A percentile compares a stretch with the other conserved stretches of the same genome.
Conservation (phyloP, 2,888 invertebrate genomes). For the Troides aeacus region DNA sequence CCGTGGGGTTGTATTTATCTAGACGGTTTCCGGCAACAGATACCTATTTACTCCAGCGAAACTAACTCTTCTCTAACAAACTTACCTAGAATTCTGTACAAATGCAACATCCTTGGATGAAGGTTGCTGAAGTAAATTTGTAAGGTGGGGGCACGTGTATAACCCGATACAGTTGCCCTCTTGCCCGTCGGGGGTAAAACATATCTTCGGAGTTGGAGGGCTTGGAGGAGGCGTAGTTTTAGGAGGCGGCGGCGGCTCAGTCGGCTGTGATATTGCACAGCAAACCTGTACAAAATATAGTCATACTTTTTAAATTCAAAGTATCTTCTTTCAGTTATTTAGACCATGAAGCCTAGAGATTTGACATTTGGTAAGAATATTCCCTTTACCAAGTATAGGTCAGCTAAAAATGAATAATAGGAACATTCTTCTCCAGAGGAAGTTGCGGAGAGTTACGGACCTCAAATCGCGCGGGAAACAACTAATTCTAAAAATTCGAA, state of each 20-base stretch:
- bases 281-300: conserved; percentile 47
- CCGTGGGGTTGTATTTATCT: too few relatives aligned
- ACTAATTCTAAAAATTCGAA: too few relatives aligned
- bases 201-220: conserved; percentile 26
- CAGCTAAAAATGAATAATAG: too few relatives aligned
- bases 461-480: too few relatives aligned
- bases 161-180: conserved; percentile 43
- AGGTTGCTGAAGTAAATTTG: conserved; percentile 34
- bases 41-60: too few relatives aligned
- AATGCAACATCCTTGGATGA: conserved; percentile 28
- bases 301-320: background rate
- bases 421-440: too few relatives aligned
- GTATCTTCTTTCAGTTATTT: too few relatives aligned
- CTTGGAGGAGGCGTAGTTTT: background rate
- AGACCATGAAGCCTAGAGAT: too few relatives aligned
- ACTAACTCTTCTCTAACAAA: background rate
- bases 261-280: conserved; percentile 39
- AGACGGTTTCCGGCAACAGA: too few relatives aligned
- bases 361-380: too few relatives aligned
- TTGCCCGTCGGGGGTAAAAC: conserved; percentile 44
- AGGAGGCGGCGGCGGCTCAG: conserved; percentile 8
- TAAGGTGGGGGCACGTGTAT: conserved; percentile 40
- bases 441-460: too few relatives aligned
- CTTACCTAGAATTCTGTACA: conserved; percentile 40
- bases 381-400: too few relatives aligned